A percentile compares a stretch with the other conserved stretches of the same genome.
phyloP scores from a whole-genome alignment of 2,888 invertebrate genomes.

The Metalampra italica region DNA sequence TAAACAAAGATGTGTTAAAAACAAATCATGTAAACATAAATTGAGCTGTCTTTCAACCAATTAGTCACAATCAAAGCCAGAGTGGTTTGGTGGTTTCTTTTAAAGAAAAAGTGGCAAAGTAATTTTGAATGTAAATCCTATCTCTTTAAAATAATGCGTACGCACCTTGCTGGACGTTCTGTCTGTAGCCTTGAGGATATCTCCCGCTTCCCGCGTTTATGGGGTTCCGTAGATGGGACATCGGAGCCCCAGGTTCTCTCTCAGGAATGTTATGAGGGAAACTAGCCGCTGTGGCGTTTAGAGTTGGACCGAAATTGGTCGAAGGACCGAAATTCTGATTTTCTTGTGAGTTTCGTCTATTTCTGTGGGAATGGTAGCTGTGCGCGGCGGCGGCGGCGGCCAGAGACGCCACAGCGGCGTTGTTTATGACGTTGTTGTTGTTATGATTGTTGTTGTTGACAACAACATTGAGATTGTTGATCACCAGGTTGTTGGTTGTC shows the following conservation, averaged over 20 bases:
- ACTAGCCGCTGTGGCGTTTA: slow-evolving; percentile 63
- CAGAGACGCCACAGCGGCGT: slow-evolving; percentile 70
- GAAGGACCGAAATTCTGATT: slow-evolving; percentile 58
- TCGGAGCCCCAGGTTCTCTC: slow-evolving; percentile 64
- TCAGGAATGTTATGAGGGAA: slow-evolving; percentile 64
- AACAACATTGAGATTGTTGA: slow-evolving; percentile 73
- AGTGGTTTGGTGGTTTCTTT: slow-evolving; percentile 65
- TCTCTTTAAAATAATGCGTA: slow-evolving; percentile 50
- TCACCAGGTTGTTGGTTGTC: slow-evolving; percentile 73
- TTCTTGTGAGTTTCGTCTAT: slow-evolving; percentile 68
- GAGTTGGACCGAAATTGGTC: slow-evolving; percentile 66
- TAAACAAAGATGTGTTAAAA: slow-evolving; percentile 31
- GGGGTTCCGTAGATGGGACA: slow-evolving; percentile 69
- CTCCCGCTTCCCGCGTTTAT: slow-evolving; percentile 67
- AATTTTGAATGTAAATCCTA: slow-evolving; percentile 49
- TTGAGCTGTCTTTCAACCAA: slow-evolving; percentile 69
- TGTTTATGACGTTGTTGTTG: slow-evolving; percentile 75
- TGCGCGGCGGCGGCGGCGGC: slow-evolving; percentile 74
- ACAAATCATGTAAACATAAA: slow-evolving; percentile 35
- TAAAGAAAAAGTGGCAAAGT: slow-evolving; percentile 12
- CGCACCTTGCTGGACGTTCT: slow-evolving; percentile 74
- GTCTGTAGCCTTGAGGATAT: slow-evolving; percentile 68
- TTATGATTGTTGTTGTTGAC: slow-evolving; percentile 76
- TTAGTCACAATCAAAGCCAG: slow-evolving; percentile 65
- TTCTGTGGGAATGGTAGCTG: slow-evolving; percentile 69